Evolutionary conservation across 2,797 vertebrate species (phyloP).

Genomic region (Hemibagrus guttatus): DNA sequence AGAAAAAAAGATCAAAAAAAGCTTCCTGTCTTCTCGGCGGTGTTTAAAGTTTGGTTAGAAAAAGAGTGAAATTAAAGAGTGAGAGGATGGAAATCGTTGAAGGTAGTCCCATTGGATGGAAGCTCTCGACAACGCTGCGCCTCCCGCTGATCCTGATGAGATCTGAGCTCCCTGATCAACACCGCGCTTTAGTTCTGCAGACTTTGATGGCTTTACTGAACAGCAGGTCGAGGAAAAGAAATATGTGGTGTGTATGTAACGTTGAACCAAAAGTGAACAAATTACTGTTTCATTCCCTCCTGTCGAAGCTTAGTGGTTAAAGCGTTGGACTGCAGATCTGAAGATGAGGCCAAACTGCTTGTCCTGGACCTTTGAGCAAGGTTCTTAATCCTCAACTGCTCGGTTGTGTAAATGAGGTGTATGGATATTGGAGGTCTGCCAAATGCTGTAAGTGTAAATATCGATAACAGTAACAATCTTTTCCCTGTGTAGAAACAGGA

Average conservation of each 20-base stretch:
- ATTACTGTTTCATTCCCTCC: no score
- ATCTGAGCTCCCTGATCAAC: constrained; percentile 25
- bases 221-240: constrained; percentile 11
- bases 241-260: background rate
- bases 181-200: constrained; percentile 43
- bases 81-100: constrained; percentile 58
- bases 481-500: background rate
- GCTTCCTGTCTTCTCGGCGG: constrained; percentile 52
- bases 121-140: background rate
- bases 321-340: no score
- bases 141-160: constrained; percentile 17
- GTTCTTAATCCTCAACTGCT: no score
- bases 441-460: no score
- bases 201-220: constrained; percentile 37
- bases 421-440: no score
- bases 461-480: no score
- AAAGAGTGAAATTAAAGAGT: constrained; percentile 49
- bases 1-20: constrained; percentile 44
- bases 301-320: no score
- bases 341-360: no score
- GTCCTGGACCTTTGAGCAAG: no score
- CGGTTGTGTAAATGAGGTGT: no score
- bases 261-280: no score
- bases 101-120: constrained; percentile 33
- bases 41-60: constrained; percentile 58